A percentile compares a stretch with the other conserved stretches of the same genome.
These are phyloP conservation scores for Andrena dorsata DNA, from an alignment of 2,888 invertebrate species.

Conservation along the genomic window DNA sequence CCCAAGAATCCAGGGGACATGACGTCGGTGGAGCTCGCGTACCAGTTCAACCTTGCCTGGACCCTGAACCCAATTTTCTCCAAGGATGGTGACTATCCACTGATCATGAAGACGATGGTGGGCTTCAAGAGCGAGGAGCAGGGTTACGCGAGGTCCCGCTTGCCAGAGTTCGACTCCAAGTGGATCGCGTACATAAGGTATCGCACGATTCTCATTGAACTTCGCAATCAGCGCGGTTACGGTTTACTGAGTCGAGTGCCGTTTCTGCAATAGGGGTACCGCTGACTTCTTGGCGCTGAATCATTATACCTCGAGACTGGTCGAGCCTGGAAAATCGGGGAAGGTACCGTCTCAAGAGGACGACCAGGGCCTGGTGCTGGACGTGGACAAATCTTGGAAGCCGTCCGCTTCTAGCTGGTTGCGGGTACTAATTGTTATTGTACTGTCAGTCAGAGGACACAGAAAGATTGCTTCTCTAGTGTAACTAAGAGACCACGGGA, in stretches of 20 bases:
- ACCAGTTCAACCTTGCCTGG: constrained; percentile 85
- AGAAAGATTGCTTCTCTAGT: not conserved
- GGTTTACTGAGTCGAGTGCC: not conserved
- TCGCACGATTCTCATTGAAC: not conserved
- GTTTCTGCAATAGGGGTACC: constrained; percentile 9
- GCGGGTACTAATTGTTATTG: constrained; percentile 84
- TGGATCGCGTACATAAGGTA: constrained; percentile 87
- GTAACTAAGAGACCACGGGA: no score
- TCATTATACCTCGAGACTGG: constrained; percentile 75
- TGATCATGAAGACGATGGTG: constrained; percentile 85
- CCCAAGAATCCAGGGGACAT: constrained; percentile 63
- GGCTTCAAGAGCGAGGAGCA: constrained; percentile 84
- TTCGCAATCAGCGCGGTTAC: no score
- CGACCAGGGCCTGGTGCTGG: constrained; percentile 86
- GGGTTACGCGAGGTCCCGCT: constrained; percentile 83
- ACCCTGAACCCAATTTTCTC: constrained; percentile 85
- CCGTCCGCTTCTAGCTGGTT: constrained; percentile 88
- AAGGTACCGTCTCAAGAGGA: constrained; percentile 69
- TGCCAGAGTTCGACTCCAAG: constrained; percentile 85
- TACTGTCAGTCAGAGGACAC: no score
- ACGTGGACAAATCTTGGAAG: constrained; percentile 88
- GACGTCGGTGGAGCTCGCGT: constrained; percentile 61
- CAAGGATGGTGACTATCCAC: constrained; percentile 86
- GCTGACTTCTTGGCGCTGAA: constrained; percentile 79
- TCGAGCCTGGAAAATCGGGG: constrained; percentile 51